A percentile compares a stretch with the other conserved stretches of the same genome.
Evolutionary conservation across 2,888 invertebrate genomes (phyloP).

Genomic region (Temnothorax unifasciatus): DNA sequence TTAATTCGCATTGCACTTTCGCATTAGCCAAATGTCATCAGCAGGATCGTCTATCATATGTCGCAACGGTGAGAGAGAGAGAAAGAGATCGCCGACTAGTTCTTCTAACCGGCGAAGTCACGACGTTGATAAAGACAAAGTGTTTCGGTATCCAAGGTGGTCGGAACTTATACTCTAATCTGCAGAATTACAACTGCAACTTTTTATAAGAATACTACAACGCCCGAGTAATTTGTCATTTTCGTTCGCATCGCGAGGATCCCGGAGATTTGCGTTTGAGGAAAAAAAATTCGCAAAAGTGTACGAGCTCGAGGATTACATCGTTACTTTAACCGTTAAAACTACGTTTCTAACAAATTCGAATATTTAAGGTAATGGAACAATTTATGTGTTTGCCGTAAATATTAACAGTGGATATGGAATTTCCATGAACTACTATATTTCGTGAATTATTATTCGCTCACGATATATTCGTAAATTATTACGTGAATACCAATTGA

Average conservation of each 20-base stretch:
- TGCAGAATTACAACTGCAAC: conserved; percentile 44
- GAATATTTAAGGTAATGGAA: not conserved
- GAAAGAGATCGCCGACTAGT: conserved; percentile 8
- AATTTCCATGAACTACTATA: not conserved
- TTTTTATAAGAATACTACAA: conserved; percentile 44
- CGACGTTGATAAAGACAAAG: conserved; percentile 56
- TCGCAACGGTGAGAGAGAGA: not conserved
- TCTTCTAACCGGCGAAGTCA: conserved; percentile 37
- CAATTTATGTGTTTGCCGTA: conserved; percentile 8
- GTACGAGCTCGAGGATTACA: not conserved
- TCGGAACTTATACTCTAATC: conserved; percentile 46
- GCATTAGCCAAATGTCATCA: conserved; percentile 27
- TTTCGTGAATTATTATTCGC: not conserved
- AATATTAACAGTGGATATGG: not conserved
- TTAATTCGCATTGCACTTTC: conserved; percentile 33
- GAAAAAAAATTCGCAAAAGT: not conserved
- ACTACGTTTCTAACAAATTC: not conserved
- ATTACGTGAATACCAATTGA: conserved; percentile 9
- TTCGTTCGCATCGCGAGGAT: not conserved
- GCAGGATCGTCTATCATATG: conserved; percentile 39
- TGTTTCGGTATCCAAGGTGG: conserved; percentile 44
- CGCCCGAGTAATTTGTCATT: conserved; percentile 34
- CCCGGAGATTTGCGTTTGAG: not conserved
- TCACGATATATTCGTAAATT: too few relatives aligned
- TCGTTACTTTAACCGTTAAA: not conserved